A percentile compares a stretch with the other conserved stretches of the same genome.
phyloP scores from a whole-genome alignment of 2,113 vertebrate species.

The Mus musculus region GRCm39 chr7:82810501-82811000 shows the following conservation, averaged over 20 bases:
- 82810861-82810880: neutral
- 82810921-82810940: neutral
- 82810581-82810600: neutral
- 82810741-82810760: neutral
- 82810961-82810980: neutral
- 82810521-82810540: neutral
- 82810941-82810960: no score
- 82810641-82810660: neutral
- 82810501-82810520: neutral
- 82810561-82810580: no score
- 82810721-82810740: neutral
- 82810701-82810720: neutral
- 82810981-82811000: neutral
- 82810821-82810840: neutral
- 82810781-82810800: neutral
- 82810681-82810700: neutral
- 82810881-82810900: neutral
- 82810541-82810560: rapidly evolving
- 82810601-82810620: neutral
- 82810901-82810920: neutral
- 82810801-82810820: neutral
- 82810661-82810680: neutral
- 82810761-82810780: no score
- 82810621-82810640: neutral
- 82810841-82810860: neutral